phyloP scores from a whole-genome alignment of 2,888 invertebrate genomes.

The Drosophila subquinaria region DNA sequence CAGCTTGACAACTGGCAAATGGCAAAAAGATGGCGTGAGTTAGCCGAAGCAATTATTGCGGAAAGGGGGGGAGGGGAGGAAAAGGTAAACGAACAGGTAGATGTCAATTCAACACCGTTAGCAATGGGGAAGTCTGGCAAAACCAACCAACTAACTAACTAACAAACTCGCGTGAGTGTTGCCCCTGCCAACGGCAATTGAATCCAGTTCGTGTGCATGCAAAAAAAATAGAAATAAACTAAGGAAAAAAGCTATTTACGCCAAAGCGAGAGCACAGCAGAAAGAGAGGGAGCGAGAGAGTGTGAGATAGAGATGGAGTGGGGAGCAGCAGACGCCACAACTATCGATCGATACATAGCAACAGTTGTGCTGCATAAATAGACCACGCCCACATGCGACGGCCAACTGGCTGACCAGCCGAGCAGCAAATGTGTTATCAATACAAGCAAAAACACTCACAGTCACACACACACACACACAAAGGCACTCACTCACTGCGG shows the following conservation, averaged over 20 bases:
- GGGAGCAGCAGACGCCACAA: slow-evolving; percentile 15
- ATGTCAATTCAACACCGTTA: slow-evolving; percentile 66
- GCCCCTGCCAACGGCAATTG: slow-evolving; percentile 61
- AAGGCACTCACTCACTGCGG: slow-evolving; percentile 6
- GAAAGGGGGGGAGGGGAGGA: neutral
- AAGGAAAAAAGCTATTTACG: slow-evolving; percentile 36
- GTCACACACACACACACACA: neutral
- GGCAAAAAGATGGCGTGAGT: slow-evolving; percentile 57
- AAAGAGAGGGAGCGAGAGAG: neutral
- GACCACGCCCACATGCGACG: slow-evolving; percentile 70
- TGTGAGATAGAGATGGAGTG: slow-evolving; percentile 2
- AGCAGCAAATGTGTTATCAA: slow-evolving; percentile 34
- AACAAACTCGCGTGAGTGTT: slow-evolving; percentile 55
- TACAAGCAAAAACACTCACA: slow-evolving; percentile 4
- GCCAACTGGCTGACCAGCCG: slow-evolving; percentile 50
- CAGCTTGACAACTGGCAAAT: slow-evolving; percentile 74
- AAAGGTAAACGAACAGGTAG: slow-evolving; percentile 19
- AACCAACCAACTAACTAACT: slow-evolving; percentile 46
- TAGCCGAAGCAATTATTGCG: neutral
- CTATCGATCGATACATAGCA: slow-evolving; percentile 56
- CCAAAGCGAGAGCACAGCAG: slow-evolving; percentile 3
- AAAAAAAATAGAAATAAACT: slow-evolving; percentile 32
- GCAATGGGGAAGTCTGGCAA: slow-evolving; percentile 57
- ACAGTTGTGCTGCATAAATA: slow-evolving; percentile 64
- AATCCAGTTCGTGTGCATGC: slow-evolving; percentile 64